A percentile compares a stretch with the other conserved stretches of the same genome.
These are phyloP conservation scores for Toxotes lorentzi DNA, from an alignment of 2,797 vertebrate genomes.

Conservation along the genomic window DNA sequence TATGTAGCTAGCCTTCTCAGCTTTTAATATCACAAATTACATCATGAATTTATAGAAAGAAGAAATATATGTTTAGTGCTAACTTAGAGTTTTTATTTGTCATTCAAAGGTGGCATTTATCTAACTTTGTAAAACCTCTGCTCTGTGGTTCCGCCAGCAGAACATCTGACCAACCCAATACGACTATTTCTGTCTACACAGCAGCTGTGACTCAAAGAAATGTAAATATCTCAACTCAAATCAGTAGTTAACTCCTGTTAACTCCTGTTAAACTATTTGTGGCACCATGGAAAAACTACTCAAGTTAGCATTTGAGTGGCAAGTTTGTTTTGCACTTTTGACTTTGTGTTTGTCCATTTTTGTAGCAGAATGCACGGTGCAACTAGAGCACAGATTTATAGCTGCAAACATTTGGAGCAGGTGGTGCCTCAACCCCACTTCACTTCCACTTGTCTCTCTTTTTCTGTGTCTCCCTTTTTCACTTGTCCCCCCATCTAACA, in stretches of 20 bases:
- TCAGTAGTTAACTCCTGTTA: constrained; percentile 14
- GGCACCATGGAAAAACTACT: constrained; percentile 6
- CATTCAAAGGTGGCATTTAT: background rate
- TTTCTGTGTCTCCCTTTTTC: constrained; percentile 26
- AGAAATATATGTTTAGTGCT: background rate
- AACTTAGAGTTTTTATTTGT: background rate
- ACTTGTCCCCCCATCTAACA: constrained; percentile 57
- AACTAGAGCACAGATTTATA: constrained; percentile 66
- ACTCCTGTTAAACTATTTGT: constrained; percentile 19
- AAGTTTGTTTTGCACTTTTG: constrained; percentile 50
- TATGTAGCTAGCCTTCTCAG: background rate
- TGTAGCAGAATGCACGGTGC: constrained; percentile 45
- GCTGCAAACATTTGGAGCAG: constrained; percentile 84
- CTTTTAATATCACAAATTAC: background rate
- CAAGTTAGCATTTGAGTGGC: constrained; percentile 2
- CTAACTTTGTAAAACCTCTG: background rate
- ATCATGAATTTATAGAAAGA: background rate
- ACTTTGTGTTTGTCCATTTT: constrained; percentile 59
- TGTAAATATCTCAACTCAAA: constrained; percentile 20
- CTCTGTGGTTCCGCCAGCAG: background rate
- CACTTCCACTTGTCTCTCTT: constrained; percentile 50
- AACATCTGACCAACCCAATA: background rate
- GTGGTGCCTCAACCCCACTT: constrained; percentile 78
- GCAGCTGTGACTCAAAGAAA: constrained; percentile 26
- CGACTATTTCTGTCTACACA: constrained; percentile 11